phyloP scores from a whole-genome alignment of 1,140 invertebrate species.

The Semibalanus balanoides region DNA sequence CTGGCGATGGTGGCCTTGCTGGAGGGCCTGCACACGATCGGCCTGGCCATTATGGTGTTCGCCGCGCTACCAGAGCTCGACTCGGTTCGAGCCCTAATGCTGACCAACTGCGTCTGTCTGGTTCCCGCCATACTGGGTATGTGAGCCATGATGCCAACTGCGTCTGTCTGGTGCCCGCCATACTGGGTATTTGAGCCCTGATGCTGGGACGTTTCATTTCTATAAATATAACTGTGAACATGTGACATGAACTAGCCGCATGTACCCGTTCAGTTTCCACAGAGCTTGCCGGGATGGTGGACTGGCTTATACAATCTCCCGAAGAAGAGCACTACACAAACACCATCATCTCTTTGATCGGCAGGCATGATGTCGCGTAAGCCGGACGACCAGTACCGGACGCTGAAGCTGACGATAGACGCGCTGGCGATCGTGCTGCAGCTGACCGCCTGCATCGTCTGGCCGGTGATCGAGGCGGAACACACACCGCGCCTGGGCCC shows the following conservation, averaged over 20 bases:
- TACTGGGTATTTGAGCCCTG: conserved; percentile 53
- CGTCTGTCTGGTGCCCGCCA: conserved; percentile 69
- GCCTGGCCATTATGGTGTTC: conserved; percentile 68
- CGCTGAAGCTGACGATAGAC: conserved; percentile 65
- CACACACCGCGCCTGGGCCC: conserved; percentile 25
- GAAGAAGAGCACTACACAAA: too few relatives aligned
- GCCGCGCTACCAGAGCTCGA: conserved; percentile 77
- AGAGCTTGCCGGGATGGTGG: too few relatives aligned
- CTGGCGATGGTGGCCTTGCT: conserved; percentile 57
- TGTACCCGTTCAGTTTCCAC: too few relatives aligned
- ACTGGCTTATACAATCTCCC: too few relatives aligned
- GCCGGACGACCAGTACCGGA: conserved; percentile 48
- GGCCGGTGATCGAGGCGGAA: conserved; percentile 22
- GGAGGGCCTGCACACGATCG: conserved; percentile 73
- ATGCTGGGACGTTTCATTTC: too few relatives aligned
- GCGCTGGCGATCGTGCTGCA: conserved; percentile 65
- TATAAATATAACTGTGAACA: too few relatives aligned
- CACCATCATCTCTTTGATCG: neutral
- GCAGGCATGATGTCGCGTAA: conserved; percentile 58
- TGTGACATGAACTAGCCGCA: too few relatives aligned
- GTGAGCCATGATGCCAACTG: too few relatives aligned
- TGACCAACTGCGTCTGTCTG: conserved; percentile 84
- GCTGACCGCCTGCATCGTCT: conserved; percentile 49
- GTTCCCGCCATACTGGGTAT: conserved; percentile 59
- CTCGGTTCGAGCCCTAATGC: conserved; percentile 79